Base-by-base conservation (phyloP, 2,113 vertebrate species). In the Periophthalmus modestus region DNA sequence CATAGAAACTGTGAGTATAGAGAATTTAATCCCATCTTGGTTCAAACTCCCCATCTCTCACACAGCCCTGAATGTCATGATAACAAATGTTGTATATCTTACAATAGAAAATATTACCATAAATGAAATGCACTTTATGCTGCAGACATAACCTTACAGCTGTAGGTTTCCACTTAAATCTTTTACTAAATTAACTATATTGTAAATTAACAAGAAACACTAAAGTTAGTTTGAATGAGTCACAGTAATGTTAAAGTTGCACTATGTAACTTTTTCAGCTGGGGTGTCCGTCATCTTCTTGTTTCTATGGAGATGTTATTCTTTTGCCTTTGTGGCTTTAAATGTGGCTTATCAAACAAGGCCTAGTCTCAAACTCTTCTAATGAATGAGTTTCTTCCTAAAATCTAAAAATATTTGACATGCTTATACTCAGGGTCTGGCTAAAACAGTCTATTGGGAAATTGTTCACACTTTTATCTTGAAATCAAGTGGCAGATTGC, bases 401-500 rank as follows among this genome's bases (percentile, higher is more conserved):
- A 68, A 67, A 70, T 33, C 18, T 33, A 33, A 33, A 65, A 52
- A 19, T 52, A 52, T 24, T 7, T 11, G 66, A 68, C 65, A 14
- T 28, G 7, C 19, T 73, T 43, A 72, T 82, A 80, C 65, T 7
- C 69, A 52, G 62, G 58, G 68, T 50, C 24, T 24, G 48, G 71
- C 71, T 19, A 75, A 33, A 68, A 67, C 1, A 11, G 28, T 52
- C 71, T 72, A 79, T 68, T 67, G 69, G 76, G 73, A 79, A 36
- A 62, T 54, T 68, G 71, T 81, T 69, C n/a, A 28, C 52, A 65
- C 68, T 68, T 69, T 57, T 43, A 24, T 72, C 82, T 43, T 83
- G 73, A 80, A 82, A 78, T 78, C 74, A 77, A 55, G 75, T 69
- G 81, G 84, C 88, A 88, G 83, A 90, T 88, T 89, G 86, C 82